Evolutionary conservation across 2,113 vertebrate genomes (phyloP), one percentile per base, ranked within the genome.

Genomic region (Tauraco erythrolophus): DNA sequence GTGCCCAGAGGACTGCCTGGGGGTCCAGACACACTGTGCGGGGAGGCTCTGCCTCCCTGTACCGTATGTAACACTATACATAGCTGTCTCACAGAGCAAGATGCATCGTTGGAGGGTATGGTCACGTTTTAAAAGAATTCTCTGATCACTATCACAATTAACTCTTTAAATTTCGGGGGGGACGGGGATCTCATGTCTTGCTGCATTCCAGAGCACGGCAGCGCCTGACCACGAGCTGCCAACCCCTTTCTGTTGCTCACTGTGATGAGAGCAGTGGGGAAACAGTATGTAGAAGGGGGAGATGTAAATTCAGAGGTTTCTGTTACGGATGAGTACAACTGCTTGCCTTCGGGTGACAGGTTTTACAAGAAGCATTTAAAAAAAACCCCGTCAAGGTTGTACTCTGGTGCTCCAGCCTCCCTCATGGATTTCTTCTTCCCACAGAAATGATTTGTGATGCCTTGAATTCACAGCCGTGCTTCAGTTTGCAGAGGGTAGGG

Each of bases 21-120:
- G 21, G 5, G 12, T 27, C 35, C 10, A 6, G 71, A 11, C 15
- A 16, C 30, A 39, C 50, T 28, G 48, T 0, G 1, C 0, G 2
- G 22, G 31, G 64, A 28, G 35, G 51, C 18, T 45, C 37, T 58
- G 39, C 51, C 23, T 39, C 53, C 45, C 28, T 1, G 0, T 9
- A 15, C 1, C 0, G 37, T n/a, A 22, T 15, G 11, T 28, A 58
- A 28, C 11, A 1, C n/a, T 24, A 0, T 17, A 19, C 4, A 23
- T 4, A 43, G 43, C 23, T 51, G 4, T 7, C 33, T 66, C 8
- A 31, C 72, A 78, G 72, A 37, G 50, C 1, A 0, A 78, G 50
- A 28, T 10, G 18, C 31, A 14, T 11, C 28, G 43, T 45, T 51
- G 12, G 27, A 58, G 33, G 45, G 14, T 37, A 15, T 12, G 24